Conservation (phyloP, 2,888 invertebrate species). For the Xylophagus ater region DNA sequence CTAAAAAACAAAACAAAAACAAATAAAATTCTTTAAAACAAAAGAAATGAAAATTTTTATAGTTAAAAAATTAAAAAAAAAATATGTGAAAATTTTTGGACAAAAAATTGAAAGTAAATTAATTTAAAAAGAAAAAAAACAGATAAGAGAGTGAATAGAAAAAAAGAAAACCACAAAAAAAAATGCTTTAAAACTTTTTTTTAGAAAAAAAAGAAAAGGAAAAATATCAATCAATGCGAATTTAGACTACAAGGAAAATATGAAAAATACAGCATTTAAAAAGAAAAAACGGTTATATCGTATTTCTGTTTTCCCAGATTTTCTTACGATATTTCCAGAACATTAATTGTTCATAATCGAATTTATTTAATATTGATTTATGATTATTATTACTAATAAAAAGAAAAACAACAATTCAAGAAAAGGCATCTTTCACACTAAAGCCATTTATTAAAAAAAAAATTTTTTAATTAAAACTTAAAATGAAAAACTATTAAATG, state of each 20-base stretch:
- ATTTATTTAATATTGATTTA: constrained; percentile 1
- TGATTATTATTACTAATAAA: constrained; percentile 1
- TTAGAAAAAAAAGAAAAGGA: constrained; percentile 5
- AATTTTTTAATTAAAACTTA: too few relatives aligned
- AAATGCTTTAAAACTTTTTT: constrained; percentile 17
- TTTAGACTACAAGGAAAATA: constrained; percentile 16
- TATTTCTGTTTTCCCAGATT: neutral
- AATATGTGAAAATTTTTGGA: constrained; percentile 10
- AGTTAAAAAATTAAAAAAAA: constrained; percentile 10
- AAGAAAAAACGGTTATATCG: neutral
- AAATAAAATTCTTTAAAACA: constrained; percentile 16
- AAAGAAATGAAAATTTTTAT: constrained; percentile 9
- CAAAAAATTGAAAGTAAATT: constrained; percentile 9
- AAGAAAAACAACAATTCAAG: neutral
- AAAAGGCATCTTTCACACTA: too few relatives aligned
- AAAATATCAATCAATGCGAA: constrained; percentile 17
- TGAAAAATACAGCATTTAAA: constrained; percentile 1
- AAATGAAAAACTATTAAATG: constrained; percentile 2
- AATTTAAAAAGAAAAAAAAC: constrained; percentile 12
- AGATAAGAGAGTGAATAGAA: constrained; percentile 10
- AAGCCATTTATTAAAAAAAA: too few relatives aligned
- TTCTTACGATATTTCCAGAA: constrained; percentile 1
- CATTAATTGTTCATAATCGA: neutral
- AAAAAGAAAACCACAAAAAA: constrained; percentile 7
- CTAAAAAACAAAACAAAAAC: too few relatives aligned